These are phyloP conservation scores for Amblyjoppa fuscipennis DNA, from an alignment of 2,888 invertebrate species.

Conservation along the genomic window DNA sequence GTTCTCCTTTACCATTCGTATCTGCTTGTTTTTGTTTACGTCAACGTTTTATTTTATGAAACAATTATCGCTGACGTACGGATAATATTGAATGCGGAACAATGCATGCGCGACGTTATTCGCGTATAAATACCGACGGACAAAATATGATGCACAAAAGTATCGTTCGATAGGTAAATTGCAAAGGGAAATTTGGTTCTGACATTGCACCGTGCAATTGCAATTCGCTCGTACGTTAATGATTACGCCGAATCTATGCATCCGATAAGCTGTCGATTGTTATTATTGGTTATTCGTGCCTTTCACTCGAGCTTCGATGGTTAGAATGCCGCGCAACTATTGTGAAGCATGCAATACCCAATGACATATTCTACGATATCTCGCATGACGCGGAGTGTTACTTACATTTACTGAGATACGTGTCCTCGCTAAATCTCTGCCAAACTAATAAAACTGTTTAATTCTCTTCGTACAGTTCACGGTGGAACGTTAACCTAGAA, in stretches of 20 bases:
- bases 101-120: too few species aligned
- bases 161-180: not conserved
- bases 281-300: not conserved
- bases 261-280: not conserved
- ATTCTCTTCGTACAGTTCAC: constrained; percentile 45
- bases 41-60: not conserved
- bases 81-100: not conserved
- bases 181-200: not conserved
- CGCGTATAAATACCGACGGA: not conserved
- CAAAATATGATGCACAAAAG: not conserved
- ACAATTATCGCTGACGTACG: not conserved
- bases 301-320: not conserved
- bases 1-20: not conserved
- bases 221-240: not conserved
- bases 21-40: not conserved
- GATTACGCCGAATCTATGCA: not conserved
- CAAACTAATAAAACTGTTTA: constrained; percentile 16
- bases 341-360: not conserved
- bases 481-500: constrained; percentile 54
- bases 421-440: not conserved
- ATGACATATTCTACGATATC: not conserved
- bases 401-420: constrained; percentile 15
- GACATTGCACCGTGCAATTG: not conserved
- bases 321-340: constrained; percentile 1
- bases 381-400: not conserved